Percentiles rank a stretch among this genome's conserved stretches.
Evolutionary conservation across 2,797 vertebrate genomes (phyloP).

Genomic region (Odontamblyopus lacepedii): DNA sequence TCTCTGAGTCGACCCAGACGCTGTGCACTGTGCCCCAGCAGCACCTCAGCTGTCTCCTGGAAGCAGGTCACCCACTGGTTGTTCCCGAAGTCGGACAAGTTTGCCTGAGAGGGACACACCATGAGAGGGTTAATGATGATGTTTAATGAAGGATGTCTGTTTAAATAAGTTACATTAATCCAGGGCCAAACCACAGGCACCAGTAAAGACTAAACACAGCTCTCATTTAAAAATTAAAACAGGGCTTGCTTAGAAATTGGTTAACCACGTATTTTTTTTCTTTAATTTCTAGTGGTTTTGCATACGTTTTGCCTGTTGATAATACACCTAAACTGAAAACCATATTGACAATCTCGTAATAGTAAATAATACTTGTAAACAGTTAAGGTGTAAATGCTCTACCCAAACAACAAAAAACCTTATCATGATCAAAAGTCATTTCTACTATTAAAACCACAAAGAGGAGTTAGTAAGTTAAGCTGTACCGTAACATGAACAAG

Average conservation of each 20-base stretch:
- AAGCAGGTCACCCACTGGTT: constrained; percentile 98
- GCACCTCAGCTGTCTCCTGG: constrained; percentile 89
- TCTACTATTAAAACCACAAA: neutral
- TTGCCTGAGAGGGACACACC: constrained; percentile 77
- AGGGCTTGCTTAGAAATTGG: neutral
- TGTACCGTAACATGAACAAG: no score
- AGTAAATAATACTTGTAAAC: neutral
- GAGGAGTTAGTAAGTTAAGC: neutral
- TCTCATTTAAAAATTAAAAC: neutral
- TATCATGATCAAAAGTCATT: neutral
- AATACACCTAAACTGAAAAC: no score
- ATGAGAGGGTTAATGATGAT: constrained; percentile 16
- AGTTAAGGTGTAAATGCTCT: neutral
- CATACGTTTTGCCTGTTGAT: no score
- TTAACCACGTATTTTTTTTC: no score
- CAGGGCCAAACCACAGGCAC: constrained; percentile 4
- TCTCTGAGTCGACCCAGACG: constrained; percentile 89
- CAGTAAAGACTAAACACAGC: neutral
- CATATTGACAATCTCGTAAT: neutral
- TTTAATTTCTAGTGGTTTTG: no score
- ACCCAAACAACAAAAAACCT: neutral
- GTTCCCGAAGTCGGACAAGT: constrained; percentile 90
- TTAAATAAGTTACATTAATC: constrained; percentile 12
- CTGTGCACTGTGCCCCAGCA: constrained; percentile 86
- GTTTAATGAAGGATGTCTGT: constrained; percentile 13